Evolutionary conservation across 2,113 vertebrate species (phyloP), one percentile per base, ranked within the genome.

Genomic region (Corvus cornix): DNA sequence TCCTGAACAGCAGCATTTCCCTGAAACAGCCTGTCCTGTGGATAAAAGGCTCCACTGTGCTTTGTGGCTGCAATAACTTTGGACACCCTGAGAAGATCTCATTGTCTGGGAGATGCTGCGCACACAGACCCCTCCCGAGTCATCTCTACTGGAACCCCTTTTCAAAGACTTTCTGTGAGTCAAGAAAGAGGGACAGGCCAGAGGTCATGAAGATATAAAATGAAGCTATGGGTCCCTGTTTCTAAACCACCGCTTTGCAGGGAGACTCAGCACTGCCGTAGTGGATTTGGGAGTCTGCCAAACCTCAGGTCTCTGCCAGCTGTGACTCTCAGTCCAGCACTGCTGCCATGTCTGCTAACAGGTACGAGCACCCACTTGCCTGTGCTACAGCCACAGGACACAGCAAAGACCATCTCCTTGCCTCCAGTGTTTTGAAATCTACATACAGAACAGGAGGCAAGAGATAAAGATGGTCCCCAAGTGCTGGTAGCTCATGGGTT

Each of bases 331-430:
- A 53, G 28, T 8, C 41, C 66, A 39, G 37, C n/a, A 5, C 33
- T 66, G 69, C 80, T 56, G 52, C 75, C 3, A 0, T 3, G 21
- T 21, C 58, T 85, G 68, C 43, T 33, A 4, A 37, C 1, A 33
- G 24, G 37, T n/a, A 12, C 0, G 0, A 90, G 39, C 9, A 9
- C 12, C 33, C 9, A 0, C 8, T 16, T 41, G 5, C 20, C 55
- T 69, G 37, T 68, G 17, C 17, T 17, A 11, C 49, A 43, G 62
- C 3, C n/a, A 46, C 35, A 60, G 86, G 44, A 79, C 52, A 17
- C 24, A 48, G 27, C 41, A 53, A 69, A 67, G 39, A 46, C 9
- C 43, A 53, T 23, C 73, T 67, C 48, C 7, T 19, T 69, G 39
- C 46, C 41, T 31, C 76, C 43, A 17, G 12, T 11, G 26, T 4